Evolutionary conservation across 2,888 invertebrate genomes (phyloP).

Genomic region (Lithosia quadra): DNA sequence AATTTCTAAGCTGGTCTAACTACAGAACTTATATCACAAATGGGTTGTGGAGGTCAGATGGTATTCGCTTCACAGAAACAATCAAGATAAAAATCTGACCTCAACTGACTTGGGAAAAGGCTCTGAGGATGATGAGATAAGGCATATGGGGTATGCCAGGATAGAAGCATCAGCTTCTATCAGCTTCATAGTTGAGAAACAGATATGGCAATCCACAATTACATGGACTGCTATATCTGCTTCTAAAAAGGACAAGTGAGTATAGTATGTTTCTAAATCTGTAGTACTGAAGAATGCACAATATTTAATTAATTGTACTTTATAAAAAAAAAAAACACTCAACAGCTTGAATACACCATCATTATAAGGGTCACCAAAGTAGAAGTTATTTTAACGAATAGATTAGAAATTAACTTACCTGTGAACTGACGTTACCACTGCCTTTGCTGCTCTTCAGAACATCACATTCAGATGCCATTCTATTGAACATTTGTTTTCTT

Average conservation of each 20-base stretch:
- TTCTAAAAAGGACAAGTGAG: neutral
- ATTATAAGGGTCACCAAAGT: neutral
- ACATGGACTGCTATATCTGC: neutral
- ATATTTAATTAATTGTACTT: neutral
- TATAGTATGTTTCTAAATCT: neutral
- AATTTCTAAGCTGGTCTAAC: no score
- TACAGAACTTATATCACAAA: no score
- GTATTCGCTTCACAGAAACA: no score
- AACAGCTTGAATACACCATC: neutral
- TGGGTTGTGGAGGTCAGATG: no score
- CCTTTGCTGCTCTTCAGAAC: slow-evolving; percentile 84
- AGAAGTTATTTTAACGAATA: no score
- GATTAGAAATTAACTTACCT: slow-evolving; percentile 83
- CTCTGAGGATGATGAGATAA: no score
- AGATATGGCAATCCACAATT: no score
- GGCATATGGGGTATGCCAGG: neutral
- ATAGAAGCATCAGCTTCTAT: no score
- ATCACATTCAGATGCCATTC: slow-evolving; percentile 94
- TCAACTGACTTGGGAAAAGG: no score
- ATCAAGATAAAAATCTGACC: no score
- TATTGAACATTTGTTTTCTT: slow-evolving; percentile 96
- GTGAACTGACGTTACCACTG: slow-evolving; percentile 78
- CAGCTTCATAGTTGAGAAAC: no score
- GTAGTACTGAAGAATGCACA: neutral
- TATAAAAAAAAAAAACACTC: no score